A percentile compares a stretch with the other conserved stretches of the same genome.
These are phyloP conservation scores for Sphaerophoria taeniata DNA, from an alignment of 2,888 invertebrate genomes.

Conservation along the genomic window DNA sequence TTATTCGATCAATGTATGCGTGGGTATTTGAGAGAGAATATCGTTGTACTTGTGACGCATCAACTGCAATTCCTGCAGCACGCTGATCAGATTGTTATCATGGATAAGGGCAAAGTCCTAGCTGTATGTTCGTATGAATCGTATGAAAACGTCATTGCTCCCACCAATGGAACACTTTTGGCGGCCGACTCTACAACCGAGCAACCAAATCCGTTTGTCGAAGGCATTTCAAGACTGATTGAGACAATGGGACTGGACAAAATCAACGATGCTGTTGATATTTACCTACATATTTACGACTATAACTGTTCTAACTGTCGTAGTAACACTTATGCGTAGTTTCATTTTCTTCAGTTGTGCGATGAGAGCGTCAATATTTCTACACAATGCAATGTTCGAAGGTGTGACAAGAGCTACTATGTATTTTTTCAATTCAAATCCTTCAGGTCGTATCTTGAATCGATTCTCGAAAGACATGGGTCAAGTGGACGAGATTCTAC, in stretches of 20 bases:
- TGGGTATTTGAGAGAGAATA: slow-evolving; percentile 85
- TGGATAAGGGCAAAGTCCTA: slow-evolving; percentile 81
- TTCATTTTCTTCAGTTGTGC: slow-evolving; percentile 84
- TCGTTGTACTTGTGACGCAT: slow-evolving; percentile 91
- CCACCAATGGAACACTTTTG: slow-evolving; percentile 28
- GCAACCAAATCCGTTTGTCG: slow-evolving; percentile 29
- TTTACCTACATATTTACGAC: slow-evolving; percentile 84
- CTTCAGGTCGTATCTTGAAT: slow-evolving; percentile 92
- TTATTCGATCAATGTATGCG: slow-evolving; percentile 88
- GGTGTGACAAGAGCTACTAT: slow-evolving; percentile 91
- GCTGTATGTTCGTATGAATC: slow-evolving; percentile 88
- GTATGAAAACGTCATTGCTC: slow-evolving; percentile 45
- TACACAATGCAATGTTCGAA: slow-evolving; percentile 94
- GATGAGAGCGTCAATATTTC: slow-evolving; percentile 89
- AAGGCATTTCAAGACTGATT: slow-evolving; percentile 32
- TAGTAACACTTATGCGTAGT: slow-evolving; percentile 81
- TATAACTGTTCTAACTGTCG: slow-evolving; percentile 83
- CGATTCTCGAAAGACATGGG: slow-evolving; percentile 95
- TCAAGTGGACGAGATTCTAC: slow-evolving; percentile 83
- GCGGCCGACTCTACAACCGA: no score
- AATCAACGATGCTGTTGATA: slow-evolving; percentile 77
- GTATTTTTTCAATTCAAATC: slow-evolving; percentile 94
- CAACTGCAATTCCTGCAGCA: slow-evolving; percentile 91
- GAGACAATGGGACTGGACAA: slow-evolving; percentile 39
- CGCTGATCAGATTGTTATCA: slow-evolving; percentile 85